Evolutionary conservation across 1,140 invertebrate genomes (phyloP), one percentile per base, ranked within the genome.

Genomic region (Brachionus koreanus): DNA sequence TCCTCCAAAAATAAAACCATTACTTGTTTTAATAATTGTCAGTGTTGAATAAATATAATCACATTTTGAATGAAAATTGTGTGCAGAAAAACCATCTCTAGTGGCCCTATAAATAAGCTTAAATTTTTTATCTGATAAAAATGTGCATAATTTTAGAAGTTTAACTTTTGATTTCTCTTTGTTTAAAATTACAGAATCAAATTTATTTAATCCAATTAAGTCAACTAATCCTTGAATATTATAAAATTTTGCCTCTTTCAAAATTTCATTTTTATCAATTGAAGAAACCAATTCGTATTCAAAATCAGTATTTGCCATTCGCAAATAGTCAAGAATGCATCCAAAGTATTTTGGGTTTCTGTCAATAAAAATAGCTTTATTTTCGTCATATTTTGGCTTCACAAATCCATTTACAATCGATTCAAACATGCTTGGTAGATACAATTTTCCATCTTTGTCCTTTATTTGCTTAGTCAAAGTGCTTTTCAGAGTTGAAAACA

Each of bases 21-120:
- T 7, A 5, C 52, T 76, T 42, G 84, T 83, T 52, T 83, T 83
- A n/a, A 83, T 35, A 7, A 84, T 83, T 43, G 83, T 84, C 12
- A 85, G 69, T 23, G 84, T 85, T 19, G 83, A 82, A 5, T 83
- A 75, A 10, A 83, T 39, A 57, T 83, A 76, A 49, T 84, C 69
- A 76, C 83, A 84, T 19, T 72, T 67, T 13, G 52, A 61, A 42
- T 85, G 84, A 69, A 85, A 85, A 13, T 37, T 74, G 10, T 49
- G 43, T 23, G 82, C 69, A n/a, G 19, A 19, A 77, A 72, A 83
- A 1, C 83, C 83, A 83, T 85, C 82, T 67, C 46, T 65, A n/a
- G 82, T 42, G 2, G 82, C 82, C 16, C 67, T 39, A 42, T 84
- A 85, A 16, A 85, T 33, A 3, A 85, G 72, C 4, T 29, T 72